Base-by-base conservation (phyloP, 1,140 invertebrate genomes). In the Drosophila pruinosa region DNA sequence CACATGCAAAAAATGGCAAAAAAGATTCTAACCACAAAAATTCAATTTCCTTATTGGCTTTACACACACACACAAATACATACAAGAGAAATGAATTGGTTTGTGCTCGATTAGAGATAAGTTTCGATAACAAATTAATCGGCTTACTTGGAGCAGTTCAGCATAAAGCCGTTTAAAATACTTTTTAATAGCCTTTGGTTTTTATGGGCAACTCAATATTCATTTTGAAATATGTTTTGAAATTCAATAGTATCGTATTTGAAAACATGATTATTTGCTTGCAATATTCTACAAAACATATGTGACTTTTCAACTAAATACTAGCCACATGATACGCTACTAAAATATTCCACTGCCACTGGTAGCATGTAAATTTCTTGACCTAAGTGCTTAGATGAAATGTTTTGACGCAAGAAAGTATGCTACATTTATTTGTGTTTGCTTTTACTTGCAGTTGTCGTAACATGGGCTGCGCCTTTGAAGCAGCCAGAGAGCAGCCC, bases 381-480 rank as follows among this genome's bases (percentile, higher is more conserved):
- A 4, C 3, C 31, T 4, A 12, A 34, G 12, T 12, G n/a, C n/a
- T 31, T 3, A 31, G 28, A 12, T 34, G 3, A 34, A 19, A 17
- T 19, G 26, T 50, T 31, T 31, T 50, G 26, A 21, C 34, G 17
- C 41, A n/a, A 1, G 0, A 54, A 56, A 24, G 14, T 56, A 26
- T 38, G 41, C 28, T 47, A 45, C 24, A 61, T 43, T 22, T 62
- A 31, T 50, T 22, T 24, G 15, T 57, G 41, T 15, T 67, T 57
- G 4, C 7, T 38, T 70, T 52, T 63, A 26, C 8, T 86, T 77
- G 47, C 73, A 91, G 89, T 79, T 75, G 54, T 69, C 70, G 36
- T 90, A 91, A 82, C 83, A 91, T 91, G 89, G 89, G 86, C 86
- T 91, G 83, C 78, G 70, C 68, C 71, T 91, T 77, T 75, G 80